These are phyloP conservation scores for Tenthredo livida DNA, from an alignment of 2,888 invertebrate genomes.

Conservation along the genomic window DNA sequence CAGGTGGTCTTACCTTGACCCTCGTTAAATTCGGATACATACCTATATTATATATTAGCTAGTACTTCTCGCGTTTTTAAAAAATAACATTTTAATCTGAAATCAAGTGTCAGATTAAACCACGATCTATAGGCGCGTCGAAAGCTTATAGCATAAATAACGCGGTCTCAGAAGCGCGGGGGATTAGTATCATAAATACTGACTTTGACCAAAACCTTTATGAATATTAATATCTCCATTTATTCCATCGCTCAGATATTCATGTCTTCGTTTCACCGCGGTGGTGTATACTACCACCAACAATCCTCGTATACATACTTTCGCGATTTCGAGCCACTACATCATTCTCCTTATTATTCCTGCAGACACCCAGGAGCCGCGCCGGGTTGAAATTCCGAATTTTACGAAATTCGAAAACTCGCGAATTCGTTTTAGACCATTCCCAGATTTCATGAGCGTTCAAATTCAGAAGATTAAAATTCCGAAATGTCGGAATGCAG, in stretches of 20 bases:
- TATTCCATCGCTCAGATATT: constrained; percentile 60
- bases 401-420: too few relatives aligned
- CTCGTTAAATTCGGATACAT: background rate
- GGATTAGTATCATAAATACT: constrained; percentile 59
- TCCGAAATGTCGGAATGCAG: too few relatives aligned
- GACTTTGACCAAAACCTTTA: constrained; percentile 52
- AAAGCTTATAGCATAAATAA: constrained; percentile 30
- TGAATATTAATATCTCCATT: constrained; percentile 60
- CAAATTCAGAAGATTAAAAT: too few relatives aligned
- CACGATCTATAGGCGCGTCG: background rate
- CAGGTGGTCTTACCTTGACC: too few relatives aligned
- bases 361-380: too few relatives aligned
- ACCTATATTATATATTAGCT: too few relatives aligned
- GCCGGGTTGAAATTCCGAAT: too few relatives aligned
- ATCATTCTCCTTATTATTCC: background rate
- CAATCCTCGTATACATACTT: background rate
- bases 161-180: background rate
- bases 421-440: too few relatives aligned
- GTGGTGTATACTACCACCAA: background rate
- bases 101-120: constrained; percentile 25
- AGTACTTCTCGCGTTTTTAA: background rate
- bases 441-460: too few relatives aligned
- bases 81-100: background rate
- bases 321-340: background rate
- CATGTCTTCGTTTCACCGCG: constrained; percentile 53